Conservation (phyloP, 2,888 invertebrate genomes). For the Esperia sulphurella region DNA sequence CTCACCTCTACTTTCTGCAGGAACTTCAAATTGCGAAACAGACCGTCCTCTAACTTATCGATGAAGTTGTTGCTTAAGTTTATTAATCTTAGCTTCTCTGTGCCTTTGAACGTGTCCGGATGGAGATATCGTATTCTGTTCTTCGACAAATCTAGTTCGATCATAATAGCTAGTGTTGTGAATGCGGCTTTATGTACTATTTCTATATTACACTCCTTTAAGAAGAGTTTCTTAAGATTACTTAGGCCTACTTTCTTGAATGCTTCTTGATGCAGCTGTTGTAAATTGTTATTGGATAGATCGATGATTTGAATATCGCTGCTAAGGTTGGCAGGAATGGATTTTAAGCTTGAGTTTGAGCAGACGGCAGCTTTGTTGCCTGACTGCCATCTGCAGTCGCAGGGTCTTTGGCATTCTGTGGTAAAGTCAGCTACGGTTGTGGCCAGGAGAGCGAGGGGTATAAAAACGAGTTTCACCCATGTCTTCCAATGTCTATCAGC, state of each 20-base stretch:
- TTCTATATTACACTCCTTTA: conserved; percentile 86
- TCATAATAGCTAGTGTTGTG: conserved; percentile 85
- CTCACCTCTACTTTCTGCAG: conserved; percentile 89
- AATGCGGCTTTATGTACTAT: conserved; percentile 86
- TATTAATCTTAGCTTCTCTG: conserved; percentile 85
- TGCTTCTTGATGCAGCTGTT: conserved; percentile 81
- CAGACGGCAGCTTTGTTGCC: conserved; percentile 93
- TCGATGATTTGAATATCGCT: conserved; percentile 86
- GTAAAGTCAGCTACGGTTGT: conserved; percentile 76
- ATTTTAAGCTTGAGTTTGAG: conserved; percentile 81
- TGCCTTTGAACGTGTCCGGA: conserved; percentile 85
- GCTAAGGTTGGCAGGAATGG: conserved; percentile 86
- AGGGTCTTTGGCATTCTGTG: conserved; percentile 83
- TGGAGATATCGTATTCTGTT: conserved; percentile 84
- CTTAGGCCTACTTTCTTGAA: conserved; percentile 85
- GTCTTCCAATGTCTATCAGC: conserved; percentile 70
- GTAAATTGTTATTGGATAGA: conserved; percentile 84
- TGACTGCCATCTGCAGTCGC: conserved; percentile 92
- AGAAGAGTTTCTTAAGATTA: conserved; percentile 89
- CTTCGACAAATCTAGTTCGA: conserved; percentile 89
- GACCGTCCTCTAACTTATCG: conserved; percentile 84
- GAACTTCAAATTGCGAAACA: conserved; percentile 86
- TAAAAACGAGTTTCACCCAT: conserved; percentile 65
- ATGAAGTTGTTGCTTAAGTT: conserved; percentile 88
- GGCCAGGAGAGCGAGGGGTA: conserved; percentile 48